A percentile compares a stretch with the other conserved stretches of the same genome.
These are phyloP conservation scores for Porphyrio hochstetteri DNA, from an alignment of 2,113 vertebrate genomes.

Conservation along the genomic window DNA sequence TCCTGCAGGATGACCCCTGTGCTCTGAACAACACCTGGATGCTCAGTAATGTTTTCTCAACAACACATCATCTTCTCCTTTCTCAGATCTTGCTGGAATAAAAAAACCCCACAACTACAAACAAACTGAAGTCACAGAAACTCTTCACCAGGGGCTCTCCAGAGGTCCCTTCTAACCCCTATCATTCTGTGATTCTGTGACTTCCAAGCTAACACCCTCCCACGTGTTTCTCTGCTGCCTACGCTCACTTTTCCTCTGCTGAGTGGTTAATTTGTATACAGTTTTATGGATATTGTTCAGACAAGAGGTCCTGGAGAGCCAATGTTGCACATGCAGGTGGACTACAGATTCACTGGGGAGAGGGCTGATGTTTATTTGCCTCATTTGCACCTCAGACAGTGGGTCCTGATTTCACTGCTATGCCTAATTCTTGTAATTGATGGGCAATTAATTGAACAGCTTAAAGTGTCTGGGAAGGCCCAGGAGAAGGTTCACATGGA, in stretches of 20 bases:
- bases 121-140: not conserved
- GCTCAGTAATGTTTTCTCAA: not conserved
- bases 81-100: not conserved
- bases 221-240: not conserved
- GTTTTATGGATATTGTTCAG: not conserved
- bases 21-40: not conserved
- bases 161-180: no score
- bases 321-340: not conserved
- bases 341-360: not conserved
- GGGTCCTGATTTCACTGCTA: not conserved
- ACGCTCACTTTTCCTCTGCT: not conserved
- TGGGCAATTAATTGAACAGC: constrained; percentile 22
- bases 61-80: not conserved
- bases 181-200: no score
- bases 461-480: constrained; percentile 26
- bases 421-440: not conserved
- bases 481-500: constrained; percentile 30
- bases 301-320: not conserved
- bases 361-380: not conserved
- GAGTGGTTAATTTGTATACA: not conserved
- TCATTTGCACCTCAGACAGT: constrained; percentile 61
- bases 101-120: not conserved
- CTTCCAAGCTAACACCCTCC: not conserved
- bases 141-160: not conserved
- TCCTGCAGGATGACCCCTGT: not conserved